phyloP scores from a whole-genome alignment of 2,888 invertebrate species.

The Glyphotaelius pellucidus region DNA sequence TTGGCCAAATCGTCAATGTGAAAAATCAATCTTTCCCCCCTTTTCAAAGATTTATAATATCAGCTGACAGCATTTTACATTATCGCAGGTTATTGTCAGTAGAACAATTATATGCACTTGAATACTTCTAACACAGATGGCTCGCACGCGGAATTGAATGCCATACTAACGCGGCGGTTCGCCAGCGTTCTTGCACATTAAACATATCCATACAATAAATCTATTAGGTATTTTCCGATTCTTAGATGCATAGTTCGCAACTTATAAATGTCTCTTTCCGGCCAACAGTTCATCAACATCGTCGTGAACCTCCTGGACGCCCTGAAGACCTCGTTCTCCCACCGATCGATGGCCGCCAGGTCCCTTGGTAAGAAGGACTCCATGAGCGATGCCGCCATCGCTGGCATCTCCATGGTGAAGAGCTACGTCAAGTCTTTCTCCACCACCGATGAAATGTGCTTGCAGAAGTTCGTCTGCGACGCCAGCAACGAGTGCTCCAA shows the following conservation, averaged over 20 bases:
- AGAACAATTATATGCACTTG: no score
- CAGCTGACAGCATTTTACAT: no score
- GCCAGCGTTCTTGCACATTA: no score
- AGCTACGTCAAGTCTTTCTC: conserved; percentile 90
- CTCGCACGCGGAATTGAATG: no score
- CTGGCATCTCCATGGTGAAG: conserved; percentile 92
- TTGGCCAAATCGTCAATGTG: background rate
- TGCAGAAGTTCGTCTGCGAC: conserved; percentile 93
- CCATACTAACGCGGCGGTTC: no score
- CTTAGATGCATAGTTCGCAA: background rate
- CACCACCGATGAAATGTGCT: conserved; percentile 88
- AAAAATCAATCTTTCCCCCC: background rate
- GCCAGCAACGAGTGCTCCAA: conserved; percentile 91
- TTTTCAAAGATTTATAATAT: no score
- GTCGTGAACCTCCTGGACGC: conserved; percentile 94
- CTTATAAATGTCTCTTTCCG: background rate
- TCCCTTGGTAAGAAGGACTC: conserved; percentile 92
- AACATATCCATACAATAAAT: no score
- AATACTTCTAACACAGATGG: no score
- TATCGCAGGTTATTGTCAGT: no score
- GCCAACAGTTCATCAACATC: conserved; percentile 91
- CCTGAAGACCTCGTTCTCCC: conserved; percentile 94
- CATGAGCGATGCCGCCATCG: conserved; percentile 92
- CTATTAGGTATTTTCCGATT: background rate
- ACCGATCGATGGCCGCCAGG: conserved; percentile 90